A percentile compares a stretch with the other conserved stretches of the same genome.
Conservation (phyloP, 2,888 invertebrate genomes). For the Neria commutata region DNA sequence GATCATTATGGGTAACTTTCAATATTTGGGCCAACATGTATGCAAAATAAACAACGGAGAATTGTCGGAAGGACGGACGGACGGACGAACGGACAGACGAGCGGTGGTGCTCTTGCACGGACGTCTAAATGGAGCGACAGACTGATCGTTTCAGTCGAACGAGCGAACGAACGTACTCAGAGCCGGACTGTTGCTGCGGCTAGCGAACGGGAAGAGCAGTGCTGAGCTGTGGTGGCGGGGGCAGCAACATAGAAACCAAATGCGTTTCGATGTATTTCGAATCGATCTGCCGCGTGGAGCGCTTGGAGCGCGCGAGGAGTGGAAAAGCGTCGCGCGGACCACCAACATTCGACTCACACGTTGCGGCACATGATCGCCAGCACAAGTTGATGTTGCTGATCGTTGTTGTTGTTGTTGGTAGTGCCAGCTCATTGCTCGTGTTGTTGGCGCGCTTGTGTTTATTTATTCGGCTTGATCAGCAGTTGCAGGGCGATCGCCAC, state of each 20-base stretch:
- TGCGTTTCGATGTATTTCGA: too few relatives aligned
- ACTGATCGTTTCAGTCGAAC: neutral
- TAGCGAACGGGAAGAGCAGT: neutral
- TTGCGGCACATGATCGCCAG: constrained; percentile 39
- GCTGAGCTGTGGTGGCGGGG: neutral
- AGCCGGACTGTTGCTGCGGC: neutral
- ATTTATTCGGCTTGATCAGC: constrained; percentile 1
- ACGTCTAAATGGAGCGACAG: neutral
- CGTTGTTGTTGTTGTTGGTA: neutral
- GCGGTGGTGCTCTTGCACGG: neutral
- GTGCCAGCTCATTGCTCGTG: too few relatives aligned
- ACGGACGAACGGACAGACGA: neutral
- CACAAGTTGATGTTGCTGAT: neutral
- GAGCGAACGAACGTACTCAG: neutral
- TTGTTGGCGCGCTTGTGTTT: neutral
- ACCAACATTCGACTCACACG: constrained; percentile 51
- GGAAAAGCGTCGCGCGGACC: constrained; percentile 43
- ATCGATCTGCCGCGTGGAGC: neutral
- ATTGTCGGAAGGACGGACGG: neutral
- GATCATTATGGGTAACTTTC: too few relatives aligned
- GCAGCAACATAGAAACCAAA: constrained; percentile 1
- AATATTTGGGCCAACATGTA: constrained; percentile 55
- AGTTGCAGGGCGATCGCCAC: neutral
- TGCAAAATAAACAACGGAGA: constrained; percentile 47
- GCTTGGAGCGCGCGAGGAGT: too few relatives aligned